Evolutionary conservation across 2,113 vertebrate species (phyloP), one percentile per base, ranked within the genome.

Genomic region (Ceyx cyanopectus): DNA sequence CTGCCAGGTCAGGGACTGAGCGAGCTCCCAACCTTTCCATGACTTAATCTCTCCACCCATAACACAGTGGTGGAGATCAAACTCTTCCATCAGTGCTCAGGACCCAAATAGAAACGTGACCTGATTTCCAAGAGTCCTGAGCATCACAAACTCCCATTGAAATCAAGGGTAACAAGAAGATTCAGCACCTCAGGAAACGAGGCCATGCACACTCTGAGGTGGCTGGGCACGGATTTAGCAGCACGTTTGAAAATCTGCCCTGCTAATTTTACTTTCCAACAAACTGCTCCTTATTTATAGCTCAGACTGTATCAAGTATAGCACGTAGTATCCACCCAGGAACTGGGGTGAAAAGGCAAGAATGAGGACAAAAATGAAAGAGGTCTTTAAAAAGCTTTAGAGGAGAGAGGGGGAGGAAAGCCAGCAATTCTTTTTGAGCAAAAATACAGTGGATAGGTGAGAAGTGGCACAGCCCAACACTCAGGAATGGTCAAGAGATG

Each of bases 291-390:
- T 90, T 94, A 95, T 96, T 96, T 96, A 95, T 93, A 96, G 94
- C 85, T 93, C 87, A 80, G 89, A 89, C 84, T 95, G 79, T 72
- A 92, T 60, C 80, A 45, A 95, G 92, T 94, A 95, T 96, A 96
- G 92, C 76, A 92, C 3, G 0, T 96, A 96, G 94, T 93, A 96
- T 92, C 94, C 78, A 80, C 75, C 87, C 79, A 94, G 89, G 81
- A 95, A 95, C 91, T 87, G 91, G 91, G 94, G 92, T 96, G 95
- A 96, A 96, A 50, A 96, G 92, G 92, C 56, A 89, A 92, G 87
- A 96, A 95, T 0, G 65, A 96, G 92, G 92, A 93, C 94, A 93
- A 93, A 96, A 94, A 91, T 67, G 81, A 48, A 70, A 87, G 70
- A 93, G 56, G 56, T 89, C 60, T 34, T 85, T 60, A 32, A 92